phyloP scores from a whole-genome alignment of 2,113 vertebrate genomes.

The Elachura formosa region DNA sequence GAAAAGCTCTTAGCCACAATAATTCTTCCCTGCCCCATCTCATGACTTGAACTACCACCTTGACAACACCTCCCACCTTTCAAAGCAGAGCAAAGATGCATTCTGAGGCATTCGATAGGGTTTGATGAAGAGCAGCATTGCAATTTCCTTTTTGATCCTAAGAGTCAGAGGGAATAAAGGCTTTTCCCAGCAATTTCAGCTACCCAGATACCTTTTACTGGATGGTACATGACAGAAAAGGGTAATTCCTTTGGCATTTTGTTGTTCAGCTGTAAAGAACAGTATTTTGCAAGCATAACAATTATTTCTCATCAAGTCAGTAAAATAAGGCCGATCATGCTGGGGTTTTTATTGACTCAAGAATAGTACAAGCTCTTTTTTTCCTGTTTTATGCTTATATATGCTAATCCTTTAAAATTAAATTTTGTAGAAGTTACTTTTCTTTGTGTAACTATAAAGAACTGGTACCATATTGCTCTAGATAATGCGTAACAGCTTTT shows the following conservation, averaged over 20 bases:
- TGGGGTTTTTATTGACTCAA: background rate
- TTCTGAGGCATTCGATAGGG: background rate
- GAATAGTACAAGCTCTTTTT: background rate
- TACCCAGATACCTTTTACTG: background rate
- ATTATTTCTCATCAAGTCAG: background rate
- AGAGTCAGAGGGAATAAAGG: background rate
- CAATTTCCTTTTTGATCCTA: background rate
- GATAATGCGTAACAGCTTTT: conserved; percentile 10
- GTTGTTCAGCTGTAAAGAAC: background rate
- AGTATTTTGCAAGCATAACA: background rate
- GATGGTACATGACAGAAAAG: background rate
- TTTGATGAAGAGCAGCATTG: background rate
- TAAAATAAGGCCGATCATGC: background rate
- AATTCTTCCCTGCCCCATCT: background rate
- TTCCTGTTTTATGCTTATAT: background rate
- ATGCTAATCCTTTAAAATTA: background rate
- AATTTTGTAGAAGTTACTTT: background rate
- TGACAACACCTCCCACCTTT: background rate
- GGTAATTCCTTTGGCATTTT: background rate
- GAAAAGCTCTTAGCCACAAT: background rate
- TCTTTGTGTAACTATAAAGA: background rate
- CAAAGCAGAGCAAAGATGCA: background rate
- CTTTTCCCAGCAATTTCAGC: background rate
- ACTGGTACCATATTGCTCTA: background rate
- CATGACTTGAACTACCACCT: background rate